Evolutionary conservation across 2,797 vertebrate genomes (phyloP).

Genomic region (Lithobates pipiens): DNA sequence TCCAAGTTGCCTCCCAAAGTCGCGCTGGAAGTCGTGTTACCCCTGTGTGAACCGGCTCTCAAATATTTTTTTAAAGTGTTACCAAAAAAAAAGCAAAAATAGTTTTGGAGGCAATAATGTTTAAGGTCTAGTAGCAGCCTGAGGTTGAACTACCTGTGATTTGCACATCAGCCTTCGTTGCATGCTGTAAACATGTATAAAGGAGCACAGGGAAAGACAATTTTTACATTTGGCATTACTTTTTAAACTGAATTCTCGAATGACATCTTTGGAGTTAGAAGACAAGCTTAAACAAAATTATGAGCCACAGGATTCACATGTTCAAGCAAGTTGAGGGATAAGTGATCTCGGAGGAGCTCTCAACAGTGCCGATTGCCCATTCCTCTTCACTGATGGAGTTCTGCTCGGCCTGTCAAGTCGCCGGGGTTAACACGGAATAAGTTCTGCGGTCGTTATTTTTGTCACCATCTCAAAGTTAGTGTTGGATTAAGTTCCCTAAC

Average conservation of each 20-base stretch:
- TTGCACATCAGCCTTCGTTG: background rate
- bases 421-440: conserved; percentile 7
- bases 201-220: background rate
- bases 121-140: no score
- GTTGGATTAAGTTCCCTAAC: conserved; percentile 1
- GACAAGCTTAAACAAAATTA: conserved; percentile 34
- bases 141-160: conserved; percentile 7
- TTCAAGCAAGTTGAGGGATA: conserved; percentile 10
- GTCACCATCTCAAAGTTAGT: background rate
- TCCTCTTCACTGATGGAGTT: conserved; percentile 1
- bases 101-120: no score
- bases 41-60: no score
- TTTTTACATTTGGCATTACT: conserved; percentile 8
- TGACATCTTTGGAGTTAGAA: background rate
- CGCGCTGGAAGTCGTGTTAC: no score
- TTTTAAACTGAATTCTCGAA: background rate
- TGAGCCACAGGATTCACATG: conserved; percentile 32
- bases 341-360: conserved; percentile 30
- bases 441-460: conserved; percentile 12
- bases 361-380: background rate
- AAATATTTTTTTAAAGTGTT: no score
- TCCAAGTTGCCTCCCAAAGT: no score
- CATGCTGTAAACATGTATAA: conserved; percentile 3
- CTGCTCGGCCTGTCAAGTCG: conserved; percentile 9
- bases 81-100: no score